These are phyloP conservation scores for Apoda limacodes DNA, from an alignment of 2,888 invertebrate genomes.

Conservation along the genomic window DNA sequence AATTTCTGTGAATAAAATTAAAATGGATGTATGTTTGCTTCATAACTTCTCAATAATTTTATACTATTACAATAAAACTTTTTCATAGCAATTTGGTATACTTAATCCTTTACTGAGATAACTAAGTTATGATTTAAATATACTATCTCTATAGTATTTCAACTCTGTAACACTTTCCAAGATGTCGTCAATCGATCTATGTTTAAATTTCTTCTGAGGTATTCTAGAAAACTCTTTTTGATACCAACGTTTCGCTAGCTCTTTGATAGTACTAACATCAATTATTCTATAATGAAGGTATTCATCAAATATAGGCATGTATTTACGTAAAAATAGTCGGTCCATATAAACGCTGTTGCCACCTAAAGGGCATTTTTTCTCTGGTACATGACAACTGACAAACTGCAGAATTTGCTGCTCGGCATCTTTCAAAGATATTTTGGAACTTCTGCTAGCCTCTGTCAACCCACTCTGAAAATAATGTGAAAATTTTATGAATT, in stretches of 20 bases:
- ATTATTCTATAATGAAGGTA: slow-evolving; percentile 93
- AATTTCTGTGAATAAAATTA: too few species aligned
- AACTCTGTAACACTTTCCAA: slow-evolving; percentile 87
- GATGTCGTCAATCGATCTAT: slow-evolving; percentile 87
- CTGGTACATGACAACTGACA: slow-evolving; percentile 68
- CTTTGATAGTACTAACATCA: slow-evolving; percentile 93
- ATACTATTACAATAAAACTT: too few species aligned
- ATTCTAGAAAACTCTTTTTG: slow-evolving; percentile 63
- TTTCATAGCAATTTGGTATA: too few species aligned
- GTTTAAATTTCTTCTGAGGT: slow-evolving; percentile 74
- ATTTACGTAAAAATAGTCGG: slow-evolving; percentile 81
- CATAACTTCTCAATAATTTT: too few species aligned
- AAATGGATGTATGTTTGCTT: too few species aligned
- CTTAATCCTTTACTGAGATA: too few species aligned
- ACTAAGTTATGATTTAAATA: slow-evolving; percentile 64
- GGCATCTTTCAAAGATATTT: slow-evolving; percentile 73
- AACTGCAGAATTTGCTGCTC: slow-evolving; percentile 80
- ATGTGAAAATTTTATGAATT: slow-evolving; percentile 13
- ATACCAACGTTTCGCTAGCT: slow-evolving; percentile 85
- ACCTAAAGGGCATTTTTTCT: slow-evolving; percentile 79
- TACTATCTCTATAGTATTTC: slow-evolving; percentile 77
- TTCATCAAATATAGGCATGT: slow-evolving; percentile 82
- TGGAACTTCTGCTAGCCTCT: slow-evolving; percentile 77
- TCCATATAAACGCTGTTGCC: slow-evolving; percentile 93
- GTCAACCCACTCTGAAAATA: slow-evolving; percentile 82